Conservation (phyloP, 2,113 vertebrate genomes). For the Monopterus albus region DNA sequence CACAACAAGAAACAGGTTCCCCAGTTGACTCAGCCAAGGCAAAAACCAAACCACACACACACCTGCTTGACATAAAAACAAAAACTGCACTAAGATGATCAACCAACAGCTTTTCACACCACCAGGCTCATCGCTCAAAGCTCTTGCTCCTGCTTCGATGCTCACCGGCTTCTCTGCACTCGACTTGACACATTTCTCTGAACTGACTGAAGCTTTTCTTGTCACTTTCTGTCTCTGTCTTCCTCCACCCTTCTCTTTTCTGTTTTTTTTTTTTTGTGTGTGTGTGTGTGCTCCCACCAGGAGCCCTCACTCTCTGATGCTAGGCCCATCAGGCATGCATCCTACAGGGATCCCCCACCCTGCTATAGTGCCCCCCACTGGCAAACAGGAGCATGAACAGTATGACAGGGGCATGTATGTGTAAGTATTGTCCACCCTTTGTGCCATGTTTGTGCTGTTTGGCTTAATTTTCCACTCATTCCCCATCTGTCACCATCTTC, state of each 20-base stretch:
- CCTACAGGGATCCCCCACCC: conserved; percentile 96
- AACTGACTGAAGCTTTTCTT: not conserved
- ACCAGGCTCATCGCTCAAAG: conserved; percentile 44
- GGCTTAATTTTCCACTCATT: too few relatives aligned
- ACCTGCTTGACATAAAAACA: not conserved
- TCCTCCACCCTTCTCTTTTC: not conserved
- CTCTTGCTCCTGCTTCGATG: conserved; percentile 31
- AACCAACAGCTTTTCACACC: conserved; percentile 31
- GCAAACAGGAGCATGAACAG: conserved; percentile 94
- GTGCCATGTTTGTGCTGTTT: not conserved
- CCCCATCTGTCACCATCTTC: too few relatives aligned
- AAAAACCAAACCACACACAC: not conserved
- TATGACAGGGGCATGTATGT: conserved; percentile 91
- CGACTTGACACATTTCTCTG: not conserved
- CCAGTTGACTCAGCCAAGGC: not conserved
- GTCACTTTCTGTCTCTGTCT: not conserved
- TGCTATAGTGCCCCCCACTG: conserved; percentile 92
- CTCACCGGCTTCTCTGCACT: not conserved
- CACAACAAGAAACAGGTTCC: too few relatives aligned
- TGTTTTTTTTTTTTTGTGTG: not conserved
- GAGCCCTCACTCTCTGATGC: conserved; percentile 96
- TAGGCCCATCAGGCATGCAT: conserved; percentile 92
- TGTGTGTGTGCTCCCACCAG: conserved; percentile 72
- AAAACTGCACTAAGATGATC: not conserved
- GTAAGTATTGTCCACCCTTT: conserved; percentile 67